Base-by-base conservation (phyloP, 2,888 invertebrate genomes). In the Ochropleura leucogaster region DNA sequence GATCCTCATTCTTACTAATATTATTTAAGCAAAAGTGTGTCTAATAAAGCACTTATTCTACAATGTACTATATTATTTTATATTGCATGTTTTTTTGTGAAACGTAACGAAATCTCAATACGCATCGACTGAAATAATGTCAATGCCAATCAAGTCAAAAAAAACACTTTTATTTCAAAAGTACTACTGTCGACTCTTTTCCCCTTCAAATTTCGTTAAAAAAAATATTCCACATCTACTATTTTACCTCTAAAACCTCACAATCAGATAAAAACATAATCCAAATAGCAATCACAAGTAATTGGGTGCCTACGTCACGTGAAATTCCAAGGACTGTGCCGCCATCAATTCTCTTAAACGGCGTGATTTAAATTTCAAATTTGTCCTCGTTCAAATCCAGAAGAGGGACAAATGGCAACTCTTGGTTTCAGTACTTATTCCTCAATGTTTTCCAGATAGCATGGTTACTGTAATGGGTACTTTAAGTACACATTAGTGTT, bases 351-450 rank as follows among this genome's bases (percentile, higher is more conserved):
- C 77, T 65, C 74, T 64, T 83, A 85, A 87, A 80, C 71, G 81
- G 73, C 82, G 74, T 84, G 81, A 91, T 91, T 91, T 91, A 90
- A 90, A 91, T 89, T 91, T 91, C 90, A 91, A 91, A 91, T 91
- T 89, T 90, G 87, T 88, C 88, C 90, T 87, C 89, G 89, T 91
- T 90, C 90, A 90, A 90, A 90, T 89, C 89, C 83, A 82, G 79
- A 83, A 85, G 87, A 86, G 80, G 88, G 84, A 89, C 88, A 87
- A 90, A 90, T 89, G 89, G 88, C 79, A 75, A 71, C 62, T 72
- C 84, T 76, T 73, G 64, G 87, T 64, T 79, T 51, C 77, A 59
- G 69, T 55, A 55, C 70, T 82, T 83, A 71, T 83, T 59, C 46
- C 51, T 67, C 76, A 72, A 84, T 77, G 85, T 83, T 68, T 75